These are phyloP conservation scores for Crax fasciolata DNA, from an alignment of 2,797 vertebrate species.

Conservation along the genomic window DNA sequence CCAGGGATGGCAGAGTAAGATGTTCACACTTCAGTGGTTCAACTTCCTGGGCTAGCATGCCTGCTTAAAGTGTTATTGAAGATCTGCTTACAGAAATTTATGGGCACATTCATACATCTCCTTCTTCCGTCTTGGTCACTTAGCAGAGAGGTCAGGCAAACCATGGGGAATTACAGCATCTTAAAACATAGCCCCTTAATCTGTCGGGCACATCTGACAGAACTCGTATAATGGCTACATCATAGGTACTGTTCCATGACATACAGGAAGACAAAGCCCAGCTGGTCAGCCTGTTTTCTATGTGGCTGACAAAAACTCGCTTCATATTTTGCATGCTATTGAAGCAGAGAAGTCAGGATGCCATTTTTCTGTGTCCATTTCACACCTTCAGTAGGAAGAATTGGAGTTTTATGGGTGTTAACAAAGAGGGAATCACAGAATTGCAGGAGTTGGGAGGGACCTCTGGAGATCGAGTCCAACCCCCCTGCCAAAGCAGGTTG, in stretches of 20 bases:
- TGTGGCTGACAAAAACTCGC: rapidly evolving
- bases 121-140: background rate
- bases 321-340: background rate
- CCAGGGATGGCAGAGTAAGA: background rate
- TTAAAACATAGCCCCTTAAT: background rate
- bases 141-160: background rate
- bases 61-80: background rate
- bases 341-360: background rate
- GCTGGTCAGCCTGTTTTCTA: background rate
- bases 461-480: no score
- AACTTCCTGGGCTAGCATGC: background rate
- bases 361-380: background rate
- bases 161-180: background rate
- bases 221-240: rapidly evolving
- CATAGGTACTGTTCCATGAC: rapidly evolving
- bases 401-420: background rate
- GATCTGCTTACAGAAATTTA: background rate
- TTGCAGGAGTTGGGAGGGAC: no score
- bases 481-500: no score
- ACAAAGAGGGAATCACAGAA: background rate
- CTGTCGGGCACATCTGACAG: background rate
- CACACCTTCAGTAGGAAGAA: background rate
- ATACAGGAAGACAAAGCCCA: rapidly evolving
- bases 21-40: background rate
- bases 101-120: rapidly evolving